These are phyloP conservation scores for Bombus balteatus DNA, from an alignment of 1,140 invertebrate genomes.

Conservation along the genomic window DNA sequence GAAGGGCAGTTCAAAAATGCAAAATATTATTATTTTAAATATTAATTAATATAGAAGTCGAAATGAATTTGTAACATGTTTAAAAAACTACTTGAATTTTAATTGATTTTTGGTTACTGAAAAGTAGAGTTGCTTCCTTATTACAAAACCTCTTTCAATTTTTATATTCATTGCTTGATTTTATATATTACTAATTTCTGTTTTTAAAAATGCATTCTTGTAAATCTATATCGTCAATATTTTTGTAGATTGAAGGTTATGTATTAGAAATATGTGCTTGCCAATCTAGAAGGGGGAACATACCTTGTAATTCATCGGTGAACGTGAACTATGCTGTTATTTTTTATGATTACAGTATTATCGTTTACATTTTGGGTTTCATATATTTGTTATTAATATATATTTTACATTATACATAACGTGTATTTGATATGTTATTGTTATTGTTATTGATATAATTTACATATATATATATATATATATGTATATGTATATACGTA, in stretches of 20 bases:
- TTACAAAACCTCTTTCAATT: slow-evolving; percentile 16
- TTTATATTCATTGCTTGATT: slow-evolving; percentile 23
- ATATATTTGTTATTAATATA: background rate
- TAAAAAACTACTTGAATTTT: background rate
- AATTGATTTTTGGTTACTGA: slow-evolving; percentile 7
- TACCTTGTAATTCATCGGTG: slow-evolving; percentile 68
- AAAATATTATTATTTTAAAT: background rate
- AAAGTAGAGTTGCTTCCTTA: background rate
- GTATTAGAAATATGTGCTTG: slow-evolving; percentile 70
- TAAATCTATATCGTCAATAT: background rate
- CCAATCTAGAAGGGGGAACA: slow-evolving; percentile 21
- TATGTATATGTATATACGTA: too few relatives aligned
- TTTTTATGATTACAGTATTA: background rate
- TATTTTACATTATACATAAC: background rate
- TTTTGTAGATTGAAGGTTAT: slow-evolving; percentile 64
- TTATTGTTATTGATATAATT: background rate
- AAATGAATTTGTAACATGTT: background rate
- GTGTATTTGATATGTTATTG: background rate
- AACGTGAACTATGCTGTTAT: slow-evolving; percentile 3
- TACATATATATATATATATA: background rate
- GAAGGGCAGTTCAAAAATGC: background rate
- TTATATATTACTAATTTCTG: background rate
- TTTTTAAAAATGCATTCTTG: background rate
- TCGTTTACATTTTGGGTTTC: background rate
- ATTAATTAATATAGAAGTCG: background rate